Percentiles rank a stretch among this genome's conserved stretches.
phyloP scores from a whole-genome alignment of 2,888 invertebrate genomes.

The Endomychus coccineus region DNA sequence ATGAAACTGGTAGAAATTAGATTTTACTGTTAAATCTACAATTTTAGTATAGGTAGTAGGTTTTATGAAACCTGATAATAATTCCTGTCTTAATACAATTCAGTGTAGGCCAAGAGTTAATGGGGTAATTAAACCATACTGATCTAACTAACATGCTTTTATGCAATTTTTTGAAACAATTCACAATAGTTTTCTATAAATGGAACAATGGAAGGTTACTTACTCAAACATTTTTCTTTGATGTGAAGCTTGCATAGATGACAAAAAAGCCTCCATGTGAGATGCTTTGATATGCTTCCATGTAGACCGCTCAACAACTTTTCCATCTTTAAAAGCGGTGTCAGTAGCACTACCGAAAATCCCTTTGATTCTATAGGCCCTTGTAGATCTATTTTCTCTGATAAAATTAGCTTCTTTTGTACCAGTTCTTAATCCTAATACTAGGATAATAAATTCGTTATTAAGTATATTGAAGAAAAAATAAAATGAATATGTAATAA shows the following conservation, averaged over 20 bases:
- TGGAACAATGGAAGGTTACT: no score
- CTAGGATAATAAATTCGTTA: constrained; percentile 47
- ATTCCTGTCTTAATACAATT: no score
- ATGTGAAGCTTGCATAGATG: constrained; percentile 77
- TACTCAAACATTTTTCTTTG: constrained; percentile 82
- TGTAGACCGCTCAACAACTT: constrained; percentile 60
- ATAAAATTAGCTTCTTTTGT: constrained; percentile 50
- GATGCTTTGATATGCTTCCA: constrained; percentile 62
- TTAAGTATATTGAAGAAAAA: no score
- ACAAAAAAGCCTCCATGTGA: constrained; percentile 65
- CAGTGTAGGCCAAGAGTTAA: no score
- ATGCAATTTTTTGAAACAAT: no score
- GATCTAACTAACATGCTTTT: no score
- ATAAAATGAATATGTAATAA: no score
- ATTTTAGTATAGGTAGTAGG: no score
- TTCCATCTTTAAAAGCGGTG: constrained; percentile 63
- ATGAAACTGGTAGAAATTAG: no score
- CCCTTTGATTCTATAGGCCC: constrained; percentile 69
- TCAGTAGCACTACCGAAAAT: constrained; percentile 70
- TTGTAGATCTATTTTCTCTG: constrained; percentile 54
- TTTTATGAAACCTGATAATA: no score
- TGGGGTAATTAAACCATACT: no score
- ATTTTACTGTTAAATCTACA: no score
- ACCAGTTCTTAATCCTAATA: constrained; percentile 68
- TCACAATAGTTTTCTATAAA: constrained; percentile 4